Conservation (phyloP, 1,140 invertebrate genomes). For the Sycobia sp. region DNA sequence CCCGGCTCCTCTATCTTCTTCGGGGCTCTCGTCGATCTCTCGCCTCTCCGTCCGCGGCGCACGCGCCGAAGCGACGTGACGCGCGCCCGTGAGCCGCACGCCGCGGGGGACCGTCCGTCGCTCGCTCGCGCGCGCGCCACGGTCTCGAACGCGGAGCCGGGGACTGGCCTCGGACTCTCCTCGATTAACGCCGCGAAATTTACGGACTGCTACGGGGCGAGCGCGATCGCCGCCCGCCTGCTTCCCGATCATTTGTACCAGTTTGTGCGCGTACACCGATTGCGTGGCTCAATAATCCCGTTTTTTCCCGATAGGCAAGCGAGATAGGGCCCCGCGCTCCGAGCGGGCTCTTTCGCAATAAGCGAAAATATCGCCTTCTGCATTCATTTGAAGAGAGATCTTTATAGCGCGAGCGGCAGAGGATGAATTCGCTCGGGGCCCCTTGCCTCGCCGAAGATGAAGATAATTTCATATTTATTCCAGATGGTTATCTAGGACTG, state of each 20-base stretch:
- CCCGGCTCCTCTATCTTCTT: conserved; percentile 5
- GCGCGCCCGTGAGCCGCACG: conserved; percentile 36
- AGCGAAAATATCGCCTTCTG: background rate
- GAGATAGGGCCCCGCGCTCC: conserved; percentile 2
- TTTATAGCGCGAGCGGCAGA: too few species aligned
- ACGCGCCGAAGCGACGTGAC: conserved; percentile 39
- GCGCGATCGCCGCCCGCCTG: background rate
- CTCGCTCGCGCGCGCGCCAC: background rate
- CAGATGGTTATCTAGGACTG: background rate
- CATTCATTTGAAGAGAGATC: too few species aligned
- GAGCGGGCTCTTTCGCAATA: background rate
- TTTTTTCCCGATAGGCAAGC: background rate
- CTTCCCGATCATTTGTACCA: background rate
- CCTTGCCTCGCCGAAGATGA: too few species aligned
- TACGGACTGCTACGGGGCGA: background rate
- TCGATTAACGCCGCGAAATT: too few species aligned
- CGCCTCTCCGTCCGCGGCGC: conserved; percentile 36
- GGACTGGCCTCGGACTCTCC: background rate
- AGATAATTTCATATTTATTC: background rate
- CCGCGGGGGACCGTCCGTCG: conserved; percentile 34
- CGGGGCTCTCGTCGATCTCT: background rate
- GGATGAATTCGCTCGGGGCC: background rate
- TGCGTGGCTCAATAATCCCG: background rate
- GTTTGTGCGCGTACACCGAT: background rate
- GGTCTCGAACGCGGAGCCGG: background rate